phyloP scores from a whole-genome alignment of 2,113 vertebrate genomes.

The Salvelinus fontinalis region DNA sequence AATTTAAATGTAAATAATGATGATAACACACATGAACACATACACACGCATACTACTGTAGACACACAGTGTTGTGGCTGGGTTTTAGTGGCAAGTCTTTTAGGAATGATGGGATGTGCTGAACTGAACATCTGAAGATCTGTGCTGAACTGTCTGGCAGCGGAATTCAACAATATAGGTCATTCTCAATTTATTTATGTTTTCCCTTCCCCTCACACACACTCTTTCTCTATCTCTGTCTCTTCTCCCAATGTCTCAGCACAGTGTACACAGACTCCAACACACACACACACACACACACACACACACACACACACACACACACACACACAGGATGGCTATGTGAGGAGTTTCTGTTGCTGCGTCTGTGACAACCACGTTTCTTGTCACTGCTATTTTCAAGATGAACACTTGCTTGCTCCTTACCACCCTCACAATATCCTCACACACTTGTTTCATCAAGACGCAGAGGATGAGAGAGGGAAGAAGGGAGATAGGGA shows the following conservation, averaged over 20 bases:
- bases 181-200: slow-evolving; percentile 65
- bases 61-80: slow-evolving; percentile 35
- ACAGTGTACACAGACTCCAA: slow-evolving; percentile 27
- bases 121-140: slow-evolving; percentile 46
- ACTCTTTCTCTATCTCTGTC: slow-evolving; percentile 33
- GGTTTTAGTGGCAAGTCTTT: slow-evolving; percentile 48
- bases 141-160: slow-evolving; percentile 60
- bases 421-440: slow-evolving; percentile 5
- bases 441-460: neutral
- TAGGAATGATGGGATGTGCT: slow-evolving; percentile 45
- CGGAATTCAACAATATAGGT: slow-evolving; percentile 70
- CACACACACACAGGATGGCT: slow-evolving; percentile 16
- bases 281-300: slow-evolving; percentile 15
- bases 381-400: slow-evolving; percentile 21
- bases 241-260: slow-evolving; percentile 34
- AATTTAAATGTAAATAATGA: slow-evolving; percentile 27
- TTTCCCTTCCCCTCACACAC: slow-evolving; percentile 34
- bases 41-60: neutral
- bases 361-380: slow-evolving; percentile 44
- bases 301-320: slow-evolving; percentile 20
- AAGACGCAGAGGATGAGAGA: neutral
- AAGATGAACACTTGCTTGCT: slow-evolving; percentile 21
- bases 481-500: neutral
- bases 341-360: slow-evolving; percentile 18
- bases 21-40: slow-evolving; percentile 11